Evolutionary conservation across 1,140 invertebrate genomes (phyloP), one percentile per base, ranked within the genome.

Genomic region (Thaumatotibia leucotreta): DNA sequence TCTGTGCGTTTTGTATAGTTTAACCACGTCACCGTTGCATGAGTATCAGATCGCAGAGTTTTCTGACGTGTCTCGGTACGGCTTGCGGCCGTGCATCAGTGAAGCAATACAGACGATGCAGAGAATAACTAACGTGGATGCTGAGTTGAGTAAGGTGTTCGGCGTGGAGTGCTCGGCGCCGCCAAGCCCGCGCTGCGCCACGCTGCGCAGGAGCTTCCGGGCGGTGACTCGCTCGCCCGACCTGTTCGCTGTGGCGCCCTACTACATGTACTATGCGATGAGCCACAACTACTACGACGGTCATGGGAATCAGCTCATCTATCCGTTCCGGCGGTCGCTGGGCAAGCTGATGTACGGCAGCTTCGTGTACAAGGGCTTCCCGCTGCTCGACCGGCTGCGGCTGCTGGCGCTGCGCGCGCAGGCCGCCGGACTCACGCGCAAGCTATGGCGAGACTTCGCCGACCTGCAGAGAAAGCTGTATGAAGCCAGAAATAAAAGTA

Each of bases 271-370:
- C 6, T 54, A 61, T 2, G 82, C 81, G 32, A 65, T 82, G 6
- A 73, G 69, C 61, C 32, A 72, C 1, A 39, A 70, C 3, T 84
- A 76, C 70, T 72, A 61, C 11, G 70, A 83, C 45, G 66, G 72
- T 14, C 69, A 54, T 1, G 80, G 80, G 0, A 58, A 70, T 5
- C 14, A 66, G 4, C 64, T 17, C 6, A 31, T 88, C 3, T 77
- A 82, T 35, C 20, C 61, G 0, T 78, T 88, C 20, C 58, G 66
- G 0, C 58, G 62, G 8, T 74, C 82, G 0, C 54, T 78, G 0
- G 69, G 68, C 6, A 80, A 79, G 61, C 61, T 82, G 0, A 72
- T 83, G 0, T 83, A 81, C 24, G 69, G 61, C 22, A n/a, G 2
- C n/a, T 27, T 14, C 14, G 24, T 27, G 29, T 31, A 31, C 31